Conservation (phyloP, 2,888 invertebrate species). For the Polymixis flavicincta region DNA sequence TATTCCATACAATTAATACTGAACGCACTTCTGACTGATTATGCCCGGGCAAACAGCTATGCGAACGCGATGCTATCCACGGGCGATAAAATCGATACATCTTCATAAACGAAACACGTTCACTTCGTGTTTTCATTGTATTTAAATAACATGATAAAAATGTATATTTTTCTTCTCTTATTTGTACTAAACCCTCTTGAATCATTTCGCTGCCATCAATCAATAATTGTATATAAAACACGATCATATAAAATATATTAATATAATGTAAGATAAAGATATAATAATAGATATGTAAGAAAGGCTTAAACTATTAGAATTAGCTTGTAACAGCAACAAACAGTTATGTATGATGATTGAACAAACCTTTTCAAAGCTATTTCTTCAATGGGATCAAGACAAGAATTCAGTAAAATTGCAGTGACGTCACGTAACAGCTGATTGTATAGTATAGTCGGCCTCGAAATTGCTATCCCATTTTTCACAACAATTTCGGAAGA, state of each 20-base stretch:
- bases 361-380: slow-evolving; percentile 26
- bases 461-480: background rate
- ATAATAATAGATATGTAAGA: slow-evolving; percentile 66
- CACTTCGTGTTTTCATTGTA: background rate
- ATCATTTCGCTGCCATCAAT: slow-evolving; percentile 52
- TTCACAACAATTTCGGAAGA: background rate
- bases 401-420: slow-evolving; percentile 17
- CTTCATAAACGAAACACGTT: slow-evolving; percentile 18
- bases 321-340: slow-evolving; percentile 56
- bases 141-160: slow-evolving; percentile 11
- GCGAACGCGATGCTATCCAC: slow-evolving; percentile 18
- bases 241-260: slow-evolving; percentile 62
- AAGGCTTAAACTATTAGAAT: slow-evolving; percentile 62
- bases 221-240: slow-evolving; percentile 64
- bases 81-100: slow-evolving; percentile 17
- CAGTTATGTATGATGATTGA: slow-evolving; percentile 52
- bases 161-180: slow-evolving; percentile 9
- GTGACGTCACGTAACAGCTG: background rate
- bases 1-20: slow-evolving; percentile 57
- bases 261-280: slow-evolving; percentile 58
- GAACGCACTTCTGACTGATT: slow-evolving; percentile 37
- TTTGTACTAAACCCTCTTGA: slow-evolving; percentile 54
- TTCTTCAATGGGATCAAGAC: slow-evolving; percentile 5
- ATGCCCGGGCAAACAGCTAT: slow-evolving; percentile 13
- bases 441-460: background rate